phyloP scores from a whole-genome alignment of 2,113 vertebrate species.

The Petrocephalus microphthalmus region DNA sequence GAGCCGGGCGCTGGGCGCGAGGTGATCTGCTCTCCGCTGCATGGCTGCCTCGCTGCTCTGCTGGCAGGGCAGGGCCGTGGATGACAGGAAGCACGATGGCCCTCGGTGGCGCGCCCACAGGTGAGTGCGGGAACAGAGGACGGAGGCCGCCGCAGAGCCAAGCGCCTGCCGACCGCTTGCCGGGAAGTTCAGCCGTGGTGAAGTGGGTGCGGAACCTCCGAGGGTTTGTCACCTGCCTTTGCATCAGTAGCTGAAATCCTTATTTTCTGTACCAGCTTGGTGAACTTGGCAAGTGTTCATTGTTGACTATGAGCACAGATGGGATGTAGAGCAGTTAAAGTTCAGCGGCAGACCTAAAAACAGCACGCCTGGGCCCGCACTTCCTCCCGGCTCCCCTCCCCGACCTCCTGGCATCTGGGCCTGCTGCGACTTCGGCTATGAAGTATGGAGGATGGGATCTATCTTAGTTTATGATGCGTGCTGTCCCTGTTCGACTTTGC shows the following conservation, averaged over 20 bases:
- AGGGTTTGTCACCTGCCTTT: background rate
- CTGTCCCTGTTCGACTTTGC: background rate
- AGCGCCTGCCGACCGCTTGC: background rate
- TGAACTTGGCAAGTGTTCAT: background rate
- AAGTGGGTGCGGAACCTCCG: background rate
- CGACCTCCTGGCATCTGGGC: constrained; percentile 9
- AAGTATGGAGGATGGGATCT: background rate
- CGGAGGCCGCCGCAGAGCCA: background rate
- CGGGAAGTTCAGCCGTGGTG: background rate
- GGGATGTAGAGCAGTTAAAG: background rate
- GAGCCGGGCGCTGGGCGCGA: background rate
- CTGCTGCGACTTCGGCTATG: background rate
- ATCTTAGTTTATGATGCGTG: background rate
- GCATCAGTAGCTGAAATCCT: background rate
- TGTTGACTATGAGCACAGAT: background rate
- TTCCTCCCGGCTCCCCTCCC: background rate
- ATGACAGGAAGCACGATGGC: constrained; percentile 55
- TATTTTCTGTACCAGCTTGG: background rate
- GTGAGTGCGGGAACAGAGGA: constrained; percentile 43
- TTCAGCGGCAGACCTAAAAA: background rate
- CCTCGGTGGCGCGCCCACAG: constrained; percentile 56
- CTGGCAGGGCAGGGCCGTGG: constrained; percentile 59
- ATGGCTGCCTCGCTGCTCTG: constrained; percentile 62
- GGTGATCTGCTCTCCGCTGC: background rate
- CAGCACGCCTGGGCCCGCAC: background rate